Evolutionary conservation across 2,797 vertebrate species (phyloP).

Genomic region (Distichodus sexfasciatus): DNA sequence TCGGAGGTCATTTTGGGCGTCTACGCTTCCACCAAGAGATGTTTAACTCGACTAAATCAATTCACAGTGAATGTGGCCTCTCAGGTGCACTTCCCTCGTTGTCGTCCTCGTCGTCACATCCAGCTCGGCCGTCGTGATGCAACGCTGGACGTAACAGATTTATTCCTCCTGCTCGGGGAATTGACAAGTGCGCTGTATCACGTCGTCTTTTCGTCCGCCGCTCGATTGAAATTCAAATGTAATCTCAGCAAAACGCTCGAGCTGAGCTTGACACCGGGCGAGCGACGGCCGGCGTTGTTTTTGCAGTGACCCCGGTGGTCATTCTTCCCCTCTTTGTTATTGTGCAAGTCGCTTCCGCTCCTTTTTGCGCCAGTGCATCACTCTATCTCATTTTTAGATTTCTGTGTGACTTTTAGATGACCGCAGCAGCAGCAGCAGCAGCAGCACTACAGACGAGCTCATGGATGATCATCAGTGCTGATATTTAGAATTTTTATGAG

Average conservation of each 20-base stretch:
- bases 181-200: constrained; percentile 18
- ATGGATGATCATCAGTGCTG: too few species aligned
- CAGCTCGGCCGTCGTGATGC: constrained; percentile 4
- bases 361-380: too few species aligned
- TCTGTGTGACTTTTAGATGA: too few species aligned
- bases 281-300: constrained; percentile 18
- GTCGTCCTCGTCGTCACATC: constrained; percentile 15
- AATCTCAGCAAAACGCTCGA: constrained; percentile 21
- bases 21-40: background rate
- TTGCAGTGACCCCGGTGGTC: constrained; percentile 34
- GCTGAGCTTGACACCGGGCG: background rate
- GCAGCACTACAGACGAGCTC: too few species aligned
- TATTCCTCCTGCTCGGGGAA: constrained; percentile 8
- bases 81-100: constrained; percentile 17
- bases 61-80: constrained; percentile 24
- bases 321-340: constrained; percentile 27
- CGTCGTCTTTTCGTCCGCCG: background rate
- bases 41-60: constrained; percentile 4
- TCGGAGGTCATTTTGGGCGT: constrained; percentile 10
- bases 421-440: too few species aligned
- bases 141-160: constrained; percentile 15
- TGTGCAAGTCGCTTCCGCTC: constrained; percentile 24
- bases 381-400: too few species aligned
- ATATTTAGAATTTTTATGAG: too few species aligned
- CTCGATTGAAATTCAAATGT: constrained; percentile 28